Evolutionary conservation across 1,140 invertebrate species (phyloP).

Genomic region (Lucilia cuprina): DNA sequence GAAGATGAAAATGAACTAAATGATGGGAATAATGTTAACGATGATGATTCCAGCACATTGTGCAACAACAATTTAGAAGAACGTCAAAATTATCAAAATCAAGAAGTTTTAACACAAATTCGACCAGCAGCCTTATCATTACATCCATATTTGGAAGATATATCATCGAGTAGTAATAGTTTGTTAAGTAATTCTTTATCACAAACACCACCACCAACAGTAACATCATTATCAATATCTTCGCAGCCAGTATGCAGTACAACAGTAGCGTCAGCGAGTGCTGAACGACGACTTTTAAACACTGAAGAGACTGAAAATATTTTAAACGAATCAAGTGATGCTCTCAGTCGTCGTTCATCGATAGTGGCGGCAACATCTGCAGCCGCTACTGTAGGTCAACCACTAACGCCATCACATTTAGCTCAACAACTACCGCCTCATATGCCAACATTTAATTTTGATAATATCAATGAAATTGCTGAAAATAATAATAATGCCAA

Average conservation of each 20-base stretch:
- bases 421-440: slow-evolving; percentile 2
- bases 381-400: background rate
- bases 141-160: slow-evolving; percentile 25
- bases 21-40: background rate
- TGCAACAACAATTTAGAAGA: slow-evolving; percentile 43
- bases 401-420: background rate
- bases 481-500: slow-evolving; percentile 61
- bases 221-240: background rate
- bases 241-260: background rate
- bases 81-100: slow-evolving; percentile 55
- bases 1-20: background rate
- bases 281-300: slow-evolving; percentile 18
- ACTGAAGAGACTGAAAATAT: slow-evolving; percentile 57
- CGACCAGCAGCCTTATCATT: slow-evolving; percentile 19
- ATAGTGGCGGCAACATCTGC: background rate
- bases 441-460: slow-evolving; percentile 42
- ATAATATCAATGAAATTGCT: slow-evolving; percentile 60
- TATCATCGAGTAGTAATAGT: slow-evolving; percentile 27
- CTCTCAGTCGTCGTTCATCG: background rate
- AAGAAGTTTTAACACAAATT: slow-evolving; percentile 39
- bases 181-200: slow-evolving; percentile 21
- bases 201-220: slow-evolving; percentile 18
- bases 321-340: slow-evolving; percentile 47
- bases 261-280: background rate
- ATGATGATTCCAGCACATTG: background rate